A percentile compares a stretch with the other conserved stretches of the same genome.
These are phyloP conservation scores for Neosilurus hyrtlii DNA, from an alignment of 2,797 vertebrate genomes.

Conservation along the genomic window DNA sequence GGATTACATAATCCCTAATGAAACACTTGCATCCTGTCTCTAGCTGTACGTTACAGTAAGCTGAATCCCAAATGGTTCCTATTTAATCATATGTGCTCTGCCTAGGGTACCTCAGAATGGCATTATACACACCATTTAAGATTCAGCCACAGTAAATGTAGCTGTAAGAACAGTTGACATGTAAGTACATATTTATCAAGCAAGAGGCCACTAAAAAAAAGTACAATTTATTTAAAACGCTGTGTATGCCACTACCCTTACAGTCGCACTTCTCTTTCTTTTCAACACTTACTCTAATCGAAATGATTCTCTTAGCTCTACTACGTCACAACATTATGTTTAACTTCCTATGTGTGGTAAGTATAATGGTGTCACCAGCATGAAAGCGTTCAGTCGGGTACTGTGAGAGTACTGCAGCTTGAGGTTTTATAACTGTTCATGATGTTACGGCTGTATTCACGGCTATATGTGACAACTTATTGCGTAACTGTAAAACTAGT, in stretches of 20 bases:
- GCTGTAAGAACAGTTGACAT: not conserved
- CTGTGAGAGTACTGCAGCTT: not conserved
- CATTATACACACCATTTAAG: not conserved
- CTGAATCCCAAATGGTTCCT: constrained; percentile 2
- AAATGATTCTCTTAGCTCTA: not conserved
- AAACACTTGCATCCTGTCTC: not conserved
- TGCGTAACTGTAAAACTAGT: not conserved
- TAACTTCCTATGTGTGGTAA: not conserved
- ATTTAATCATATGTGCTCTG: constrained; percentile 7
- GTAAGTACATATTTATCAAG: not conserved
- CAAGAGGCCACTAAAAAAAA: not conserved
- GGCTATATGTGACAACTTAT: not conserved
- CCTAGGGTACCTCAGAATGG: not conserved
- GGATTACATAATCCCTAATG: not conserved
- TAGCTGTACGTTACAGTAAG: not conserved
- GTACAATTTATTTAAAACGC: not conserved
- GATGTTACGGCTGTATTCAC: not conserved
- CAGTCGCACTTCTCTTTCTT: not conserved
- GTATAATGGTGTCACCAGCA: not conserved
- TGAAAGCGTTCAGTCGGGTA: not conserved
- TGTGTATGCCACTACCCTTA: no score
- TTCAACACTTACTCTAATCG: no score
- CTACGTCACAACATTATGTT: not conserved
- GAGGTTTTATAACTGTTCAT: not conserved
- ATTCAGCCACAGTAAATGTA: constrained; percentile 7